Conservation (phyloP, 2,113 vertebrate species). For the Percopsis transmontana region DNA sequence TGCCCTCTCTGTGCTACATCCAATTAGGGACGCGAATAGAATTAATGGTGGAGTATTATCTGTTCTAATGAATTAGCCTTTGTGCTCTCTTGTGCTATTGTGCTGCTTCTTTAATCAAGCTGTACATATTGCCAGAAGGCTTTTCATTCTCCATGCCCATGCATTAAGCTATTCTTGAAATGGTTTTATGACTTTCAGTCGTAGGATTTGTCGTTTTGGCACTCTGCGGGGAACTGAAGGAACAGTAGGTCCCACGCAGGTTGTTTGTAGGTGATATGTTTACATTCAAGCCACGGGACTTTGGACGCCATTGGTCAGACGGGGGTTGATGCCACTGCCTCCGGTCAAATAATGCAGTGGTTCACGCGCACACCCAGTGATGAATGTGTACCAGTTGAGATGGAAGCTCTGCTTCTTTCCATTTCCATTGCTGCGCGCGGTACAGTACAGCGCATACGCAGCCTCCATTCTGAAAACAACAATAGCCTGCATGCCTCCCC, state of each 20-base stretch:
- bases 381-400: constrained; percentile 42
- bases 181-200: constrained; percentile 39
- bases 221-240: constrained; percentile 43
- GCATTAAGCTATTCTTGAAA: constrained; percentile 42
- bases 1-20: constrained; percentile 67
- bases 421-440: constrained; percentile 33
- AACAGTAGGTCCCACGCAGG: constrained; percentile 48
- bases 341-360: constrained; percentile 52
- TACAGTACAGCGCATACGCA: constrained; percentile 24
- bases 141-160: constrained; percentile 53
- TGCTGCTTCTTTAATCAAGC: constrained; percentile 53
- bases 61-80: constrained; percentile 75
- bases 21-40: constrained; percentile 74
- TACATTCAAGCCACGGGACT: constrained; percentile 47
- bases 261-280: constrained; percentile 64
- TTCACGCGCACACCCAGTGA: constrained; percentile 39
- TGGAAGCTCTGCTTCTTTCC: constrained; percentile 34
- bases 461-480: constrained; percentile 15
- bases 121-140: constrained; percentile 48
- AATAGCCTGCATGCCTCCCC: constrained; percentile 36
- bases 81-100: constrained; percentile 62
- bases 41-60: constrained; percentile 76
- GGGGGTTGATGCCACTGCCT: constrained; percentile 71
- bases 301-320: constrained; percentile 69
- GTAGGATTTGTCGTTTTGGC: constrained; percentile 27